A percentile compares a stretch with the other conserved stretches of the same genome.
These are phyloP conservation scores for Trinorchestia longiramus DNA, from an alignment of 1,140 invertebrate species.

Conservation along the genomic window DNA sequence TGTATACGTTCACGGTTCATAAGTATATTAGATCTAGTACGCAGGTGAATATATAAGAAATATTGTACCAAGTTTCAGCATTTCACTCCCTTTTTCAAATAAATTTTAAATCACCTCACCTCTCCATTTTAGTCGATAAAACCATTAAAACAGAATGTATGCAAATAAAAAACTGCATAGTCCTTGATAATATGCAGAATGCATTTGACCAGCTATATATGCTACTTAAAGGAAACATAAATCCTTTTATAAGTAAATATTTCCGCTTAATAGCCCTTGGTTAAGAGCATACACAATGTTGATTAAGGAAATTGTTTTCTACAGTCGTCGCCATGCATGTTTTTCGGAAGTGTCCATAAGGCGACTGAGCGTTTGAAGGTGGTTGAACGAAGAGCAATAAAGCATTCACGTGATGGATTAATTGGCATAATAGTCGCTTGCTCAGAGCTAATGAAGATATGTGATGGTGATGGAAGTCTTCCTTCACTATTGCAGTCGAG, in stretches of 20 bases:
- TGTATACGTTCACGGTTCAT: not conserved
- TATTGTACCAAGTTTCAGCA: not conserved
- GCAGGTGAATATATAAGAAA: not conserved
- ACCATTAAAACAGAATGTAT: not conserved
- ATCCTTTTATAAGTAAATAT: not conserved
- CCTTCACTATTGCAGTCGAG: conserved; percentile 2
- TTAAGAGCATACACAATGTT: not conserved
- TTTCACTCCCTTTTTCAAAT: not conserved
- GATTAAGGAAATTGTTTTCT: not conserved
- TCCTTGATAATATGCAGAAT: no score
- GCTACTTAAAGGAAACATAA: not conserved
- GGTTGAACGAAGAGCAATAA: conserved; percentile 40
- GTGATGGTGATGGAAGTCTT: conserved; percentile 33
- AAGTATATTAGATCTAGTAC: not conserved
- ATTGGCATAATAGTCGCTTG: conserved; percentile 46
- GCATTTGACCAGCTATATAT: not conserved
- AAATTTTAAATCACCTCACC: not conserved
- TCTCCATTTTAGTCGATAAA: not conserved
- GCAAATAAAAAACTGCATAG: not conserved
- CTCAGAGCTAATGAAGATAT: conserved; percentile 40
- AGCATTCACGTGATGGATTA: conserved; percentile 22
- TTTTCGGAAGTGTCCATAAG: not conserved
- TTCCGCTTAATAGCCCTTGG: not conserved
- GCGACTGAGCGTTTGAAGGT: conserved; percentile 19
- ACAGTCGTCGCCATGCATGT: not conserved